Evolutionary conservation across 1,140 invertebrate genomes (phyloP), one percentile per base, ranked within the genome.

Genomic region (Maniola jurtina): DNA sequence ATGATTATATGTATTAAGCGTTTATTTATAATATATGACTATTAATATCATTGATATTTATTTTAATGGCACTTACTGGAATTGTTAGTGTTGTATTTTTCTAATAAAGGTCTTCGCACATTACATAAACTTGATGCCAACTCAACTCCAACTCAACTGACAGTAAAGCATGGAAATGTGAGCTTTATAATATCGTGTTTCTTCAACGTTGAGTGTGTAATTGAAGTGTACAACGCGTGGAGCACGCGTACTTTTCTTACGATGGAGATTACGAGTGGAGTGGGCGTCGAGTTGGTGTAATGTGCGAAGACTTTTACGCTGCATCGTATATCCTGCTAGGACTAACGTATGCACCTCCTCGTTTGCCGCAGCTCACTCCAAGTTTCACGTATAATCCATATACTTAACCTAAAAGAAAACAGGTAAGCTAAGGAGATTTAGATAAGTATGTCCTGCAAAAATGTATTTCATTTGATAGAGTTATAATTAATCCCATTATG

Each of bases 381-480:
- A 62, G 45, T 64, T 59, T 57, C 66, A 66, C 55, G 60, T 72
- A 68, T 72, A 76, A 75, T 66, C 60, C 65, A 57, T 72, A 71
- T 69, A 72, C 25, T 25, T 25, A 70, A 62, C 61, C 72, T 72
- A 76, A 83, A 88, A 86, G 81, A 89, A 88, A 86, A 87, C 87
- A 88, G 81, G 83, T 84, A 77, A 87, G 82, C 81, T 86, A 81
- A 86, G 84, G 77, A 70, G 76, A 60, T 61, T 15, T 86, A 85
- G 70, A 58, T 81, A 86, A 81, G 75, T 70, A 69, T 64, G 76
- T 81, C 84, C 84, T 88, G 78, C 87, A 83, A 77, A 75, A 86
- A 84, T 86, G 63, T 77, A 87, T 88, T 89, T 89, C 87, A 88
- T 85, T 88, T 84, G 65, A 80, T 87, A 88, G 84, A 86, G 78